These are phyloP conservation scores for Phrixothrix hirtus DNA, from an alignment of 2,888 invertebrate genomes.

Conservation along the genomic window DNA sequence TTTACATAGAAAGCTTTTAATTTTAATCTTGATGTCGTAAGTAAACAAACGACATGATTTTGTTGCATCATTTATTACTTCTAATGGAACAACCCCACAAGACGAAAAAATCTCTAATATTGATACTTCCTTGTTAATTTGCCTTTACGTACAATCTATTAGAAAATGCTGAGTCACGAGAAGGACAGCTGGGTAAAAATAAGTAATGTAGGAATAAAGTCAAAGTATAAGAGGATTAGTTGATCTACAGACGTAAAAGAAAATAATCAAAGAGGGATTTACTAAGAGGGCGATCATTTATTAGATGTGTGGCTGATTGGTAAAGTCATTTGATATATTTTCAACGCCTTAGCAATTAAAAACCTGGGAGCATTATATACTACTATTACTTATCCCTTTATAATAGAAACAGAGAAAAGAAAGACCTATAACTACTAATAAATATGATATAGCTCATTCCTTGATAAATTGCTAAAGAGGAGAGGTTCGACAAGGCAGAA, in stretches of 20 bases:
- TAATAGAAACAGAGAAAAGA: too few relatives aligned
- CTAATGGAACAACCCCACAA: slow-evolving; percentile 44
- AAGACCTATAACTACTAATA: too few relatives aligned
- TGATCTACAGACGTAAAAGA: slow-evolving; percentile 42
- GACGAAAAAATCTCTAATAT: slow-evolving; percentile 35
- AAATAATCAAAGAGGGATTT: slow-evolving; percentile 41
- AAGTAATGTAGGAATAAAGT: slow-evolving; percentile 31
- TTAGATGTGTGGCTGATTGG: slow-evolving; percentile 45
- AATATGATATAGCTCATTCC: slow-evolving; percentile 22
- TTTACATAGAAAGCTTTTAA: slow-evolving; percentile 39
- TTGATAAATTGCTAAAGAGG: slow-evolving; percentile 35
- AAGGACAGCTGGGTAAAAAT: too few relatives aligned
- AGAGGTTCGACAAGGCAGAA: slow-evolving; percentile 49
- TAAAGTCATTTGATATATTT: slow-evolving; percentile 42
- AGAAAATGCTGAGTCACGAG: too few relatives aligned
- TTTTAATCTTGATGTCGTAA: slow-evolving; percentile 40
- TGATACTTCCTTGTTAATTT: slow-evolving; percentile 28
- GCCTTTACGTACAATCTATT: slow-evolving; percentile 20
- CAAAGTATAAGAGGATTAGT: slow-evolving; percentile 45
- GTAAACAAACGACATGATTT: slow-evolving; percentile 47
- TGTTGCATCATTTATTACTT: slow-evolving; percentile 51
- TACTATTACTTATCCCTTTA: too few relatives aligned
- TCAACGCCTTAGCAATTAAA: slow-evolving; percentile 41
- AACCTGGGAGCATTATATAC: too few relatives aligned
- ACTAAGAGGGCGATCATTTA: slow-evolving; percentile 40